Evolutionary conservation across 1,140 invertebrate species (phyloP).

Genomic region (Sitophilus oryzae): DNA sequence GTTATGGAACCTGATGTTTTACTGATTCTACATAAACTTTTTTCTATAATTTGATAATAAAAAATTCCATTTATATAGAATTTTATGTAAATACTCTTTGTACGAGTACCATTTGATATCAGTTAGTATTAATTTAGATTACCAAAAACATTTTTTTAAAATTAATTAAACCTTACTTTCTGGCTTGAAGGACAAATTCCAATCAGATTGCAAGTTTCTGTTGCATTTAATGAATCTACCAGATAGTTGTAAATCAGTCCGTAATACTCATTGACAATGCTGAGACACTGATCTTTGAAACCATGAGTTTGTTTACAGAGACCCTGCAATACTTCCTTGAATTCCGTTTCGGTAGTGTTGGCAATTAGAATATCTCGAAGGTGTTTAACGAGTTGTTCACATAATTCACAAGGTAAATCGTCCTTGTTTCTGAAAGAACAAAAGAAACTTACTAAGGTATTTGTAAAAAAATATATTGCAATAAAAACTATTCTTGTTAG

Average conservation of each 20-base stretch:
- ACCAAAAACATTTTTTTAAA: too few species aligned
- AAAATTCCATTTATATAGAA: too few species aligned
- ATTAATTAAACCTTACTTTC: too few species aligned
- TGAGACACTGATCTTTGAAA: conserved; percentile 59
- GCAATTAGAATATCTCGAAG: conserved; percentile 71
- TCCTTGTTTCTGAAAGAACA: conserved; percentile 43
- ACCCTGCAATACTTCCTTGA: conserved; percentile 68
- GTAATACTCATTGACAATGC: conserved; percentile 74
- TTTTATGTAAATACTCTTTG: too few species aligned
- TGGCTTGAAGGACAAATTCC: conserved; percentile 69
- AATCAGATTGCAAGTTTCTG: conserved; percentile 60
- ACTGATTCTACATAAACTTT: too few species aligned
- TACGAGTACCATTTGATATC: too few species aligned
- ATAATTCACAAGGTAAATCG: conserved; percentile 77
- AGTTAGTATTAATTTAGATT: too few species aligned
- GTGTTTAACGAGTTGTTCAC: conserved; percentile 73
- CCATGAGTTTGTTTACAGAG: conserved; percentile 71
- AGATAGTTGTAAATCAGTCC: conserved; percentile 65
- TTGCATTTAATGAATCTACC: conserved; percentile 61
- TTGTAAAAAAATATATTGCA: not conserved
- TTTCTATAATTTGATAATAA: too few species aligned
- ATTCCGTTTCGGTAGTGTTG: conserved; percentile 81
- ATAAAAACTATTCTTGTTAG: too few species aligned
- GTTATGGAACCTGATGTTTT: too few species aligned
- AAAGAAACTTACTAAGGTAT: not conserved